Evolutionary conservation across 2,113 vertebrate species (phyloP).

Genomic region (Sialia sialis): DNA sequence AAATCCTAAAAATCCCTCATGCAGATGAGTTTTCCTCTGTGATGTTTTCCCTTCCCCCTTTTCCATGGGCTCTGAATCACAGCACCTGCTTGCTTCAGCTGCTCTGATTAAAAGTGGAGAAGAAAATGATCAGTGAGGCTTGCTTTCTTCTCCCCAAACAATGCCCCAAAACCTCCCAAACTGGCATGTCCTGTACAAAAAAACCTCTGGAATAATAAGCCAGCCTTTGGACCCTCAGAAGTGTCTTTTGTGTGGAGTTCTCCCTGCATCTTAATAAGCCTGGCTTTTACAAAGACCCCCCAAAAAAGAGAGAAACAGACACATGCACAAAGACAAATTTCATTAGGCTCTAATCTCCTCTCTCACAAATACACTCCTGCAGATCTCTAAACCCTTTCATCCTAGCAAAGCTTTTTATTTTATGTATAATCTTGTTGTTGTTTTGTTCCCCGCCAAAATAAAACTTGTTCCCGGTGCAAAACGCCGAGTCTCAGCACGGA

Average conservation of each 20-base stretch:
- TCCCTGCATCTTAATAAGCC: conserved; percentile 63
- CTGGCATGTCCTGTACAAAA: not conserved
- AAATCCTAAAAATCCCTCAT: not conserved
- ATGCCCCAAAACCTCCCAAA: conserved; percentile 34
- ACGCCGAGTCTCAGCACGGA: not conserved
- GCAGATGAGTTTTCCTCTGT: not conserved
- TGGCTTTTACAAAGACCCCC: not conserved
- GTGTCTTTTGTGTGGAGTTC: conserved; percentile 43
- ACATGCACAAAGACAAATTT: conserved; percentile 57
- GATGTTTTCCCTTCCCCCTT: not conserved
- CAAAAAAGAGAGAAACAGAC: not conserved
- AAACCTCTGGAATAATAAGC: conserved; percentile 9
- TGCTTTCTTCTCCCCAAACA: conserved; percentile 51
- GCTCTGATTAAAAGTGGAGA: conserved; percentile 17
- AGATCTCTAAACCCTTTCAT: conserved; percentile 14
- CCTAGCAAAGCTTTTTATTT: not conserved
- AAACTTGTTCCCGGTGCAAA: not conserved
- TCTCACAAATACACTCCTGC: conserved; percentile 14
- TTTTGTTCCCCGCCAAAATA: conserved; percentile 16
- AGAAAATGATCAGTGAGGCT: conserved; percentile 39
- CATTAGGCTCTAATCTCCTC: conserved; percentile 55
- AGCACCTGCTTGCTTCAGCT: conserved; percentile 61
- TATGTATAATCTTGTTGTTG: not conserved
- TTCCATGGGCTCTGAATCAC: not conserved
- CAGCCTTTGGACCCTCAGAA: not conserved